phyloP scores from a whole-genome alignment of 30 jellyfish, hydroid and myxozoan species.

The Aurelia sp. region DNA sequence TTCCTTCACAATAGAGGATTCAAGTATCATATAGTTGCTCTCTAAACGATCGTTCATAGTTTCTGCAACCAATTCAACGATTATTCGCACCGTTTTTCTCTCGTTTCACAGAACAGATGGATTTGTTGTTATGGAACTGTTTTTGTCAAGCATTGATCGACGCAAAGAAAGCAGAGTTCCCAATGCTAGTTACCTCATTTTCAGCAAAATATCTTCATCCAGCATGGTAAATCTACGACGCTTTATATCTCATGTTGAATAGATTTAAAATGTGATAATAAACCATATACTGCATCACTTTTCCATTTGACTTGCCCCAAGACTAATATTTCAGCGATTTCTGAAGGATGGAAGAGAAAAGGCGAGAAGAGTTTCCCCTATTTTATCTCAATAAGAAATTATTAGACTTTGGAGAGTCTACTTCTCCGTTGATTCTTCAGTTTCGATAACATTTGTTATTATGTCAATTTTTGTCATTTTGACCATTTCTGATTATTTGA shows the following conservation, averaged over 20 bases:
- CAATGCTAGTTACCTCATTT: conserved; percentile 82
- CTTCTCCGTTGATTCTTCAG: too few relatives aligned
- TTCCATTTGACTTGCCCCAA: not conserved
- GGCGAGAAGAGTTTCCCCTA: too few relatives aligned
- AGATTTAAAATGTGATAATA: not conserved
- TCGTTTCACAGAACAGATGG: conserved; percentile 68
- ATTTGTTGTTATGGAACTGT: conserved; percentile 72
- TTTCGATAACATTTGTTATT: too few relatives aligned
- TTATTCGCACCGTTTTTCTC: too few relatives aligned
- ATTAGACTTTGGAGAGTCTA: too few relatives aligned
- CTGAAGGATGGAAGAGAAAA: not conserved
- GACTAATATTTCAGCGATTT: not conserved
- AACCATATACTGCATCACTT: too few relatives aligned
- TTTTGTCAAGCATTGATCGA: conserved; percentile 89
- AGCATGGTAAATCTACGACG: conserved; percentile 67
- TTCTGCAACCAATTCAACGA: too few relatives aligned
- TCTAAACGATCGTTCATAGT: too few relatives aligned
- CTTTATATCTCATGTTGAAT: not conserved
- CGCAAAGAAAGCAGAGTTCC: conserved; percentile 80
- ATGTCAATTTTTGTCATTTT: too few relatives aligned
- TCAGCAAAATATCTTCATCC: conserved; percentile 86
- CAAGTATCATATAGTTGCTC: too few relatives aligned
- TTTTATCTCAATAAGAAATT: too few relatives aligned
- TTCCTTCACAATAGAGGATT: too few relatives aligned
- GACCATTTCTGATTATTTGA: not conserved